Base-by-base conservation (phyloP, 2,113 vertebrate species). In the Shinisaurus crocodilurus region DNA sequence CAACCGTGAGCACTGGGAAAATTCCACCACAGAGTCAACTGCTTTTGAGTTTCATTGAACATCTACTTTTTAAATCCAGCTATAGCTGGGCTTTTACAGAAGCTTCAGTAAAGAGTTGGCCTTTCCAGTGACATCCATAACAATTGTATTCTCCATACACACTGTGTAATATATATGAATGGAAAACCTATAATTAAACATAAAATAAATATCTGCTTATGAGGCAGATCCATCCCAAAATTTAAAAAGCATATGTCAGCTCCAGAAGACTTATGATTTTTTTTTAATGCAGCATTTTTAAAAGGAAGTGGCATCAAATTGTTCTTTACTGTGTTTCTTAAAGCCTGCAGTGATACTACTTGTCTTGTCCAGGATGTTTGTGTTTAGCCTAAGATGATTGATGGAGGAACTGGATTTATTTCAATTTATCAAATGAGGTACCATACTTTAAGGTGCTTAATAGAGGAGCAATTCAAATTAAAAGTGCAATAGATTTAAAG, bases 391-490 rank as follows among this genome's bases (percentile, higher is more conserved):
- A 93, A 95, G 93, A 90, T 96, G 92, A 87, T 94, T 96, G 94
- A 90, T 94, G 93, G 95, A 95, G 92, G 97, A 95, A 94, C 95
- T 96, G 96, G 96, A 96, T 95, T 96, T 96, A 87, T 93, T 96
- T 96, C 96, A 97, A 97, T 96, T 97, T 97, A 97, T 97, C 96
- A 96, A 95, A 95, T 70, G 95, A 97, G 96, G 96, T 97, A 97
- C 96, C 96, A 92, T 95, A 86, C 92, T 94, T 95, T 92, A 95
- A 95, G 97, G 97, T 97, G 97, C 97, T 96, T 96, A 96, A 96
- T 93, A 87, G 93, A 96, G 95, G 92, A 95, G 92, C 94, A 93
- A 92, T 96, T 95, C 60, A 94, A 91, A 96, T 93, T 90, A 86
- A 75, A 95, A 2, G 97, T 97, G 97, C 97, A 97, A 97, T 97